Base-by-base conservation (phyloP, 2,888 invertebrate species). In the Sturmia bella region DNA sequence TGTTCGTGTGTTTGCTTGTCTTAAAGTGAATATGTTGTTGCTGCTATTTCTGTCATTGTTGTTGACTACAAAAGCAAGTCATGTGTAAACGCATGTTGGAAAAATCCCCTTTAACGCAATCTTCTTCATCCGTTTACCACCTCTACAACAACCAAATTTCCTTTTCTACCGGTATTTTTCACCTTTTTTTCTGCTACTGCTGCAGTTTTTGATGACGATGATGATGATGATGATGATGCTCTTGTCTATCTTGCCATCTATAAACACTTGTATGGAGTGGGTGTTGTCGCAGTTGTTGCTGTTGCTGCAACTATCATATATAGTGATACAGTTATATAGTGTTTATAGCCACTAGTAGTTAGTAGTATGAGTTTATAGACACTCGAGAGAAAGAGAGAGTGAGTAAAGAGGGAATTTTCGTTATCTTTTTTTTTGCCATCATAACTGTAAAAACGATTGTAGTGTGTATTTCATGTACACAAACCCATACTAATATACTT, bases 171-270 rank as follows among this genome's bases (percentile, higher is more conserved):
- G 37, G 54, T 41, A 21, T 17, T 45, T 63, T 54, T 32, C 37
- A 12, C 17, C 39, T 66, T 56, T 86, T 77, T 57, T 73, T 83
- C 75, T 73, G 75, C 75, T 80, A 68, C 73, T 84, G 17, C 37
- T 74, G 50, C 59, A 76, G 70, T 75, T 83, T 79, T 77, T 83
- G 73, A 39, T 81, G 74, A 48, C 27, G 24, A 32, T 76, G 52
- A 50, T 79, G 75, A 74, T 83, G 83, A 66, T 84, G 74, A 41
- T 78, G 70, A 70, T 85, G 57, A 50, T 45, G 50, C 66, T 66
- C 64, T 52, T 45, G 56, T 63, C 59, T 68, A 73, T 81, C 32
- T 61, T 68, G 48, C 73, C 75, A 52, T 68, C 68, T 61, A 68
- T 68, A 76, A 68, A 68, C 57, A 76, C 68, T 73, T 68, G 39